Conservation (phyloP, 2,888 invertebrate genomes). For the Calliopum simillimum region DNA sequence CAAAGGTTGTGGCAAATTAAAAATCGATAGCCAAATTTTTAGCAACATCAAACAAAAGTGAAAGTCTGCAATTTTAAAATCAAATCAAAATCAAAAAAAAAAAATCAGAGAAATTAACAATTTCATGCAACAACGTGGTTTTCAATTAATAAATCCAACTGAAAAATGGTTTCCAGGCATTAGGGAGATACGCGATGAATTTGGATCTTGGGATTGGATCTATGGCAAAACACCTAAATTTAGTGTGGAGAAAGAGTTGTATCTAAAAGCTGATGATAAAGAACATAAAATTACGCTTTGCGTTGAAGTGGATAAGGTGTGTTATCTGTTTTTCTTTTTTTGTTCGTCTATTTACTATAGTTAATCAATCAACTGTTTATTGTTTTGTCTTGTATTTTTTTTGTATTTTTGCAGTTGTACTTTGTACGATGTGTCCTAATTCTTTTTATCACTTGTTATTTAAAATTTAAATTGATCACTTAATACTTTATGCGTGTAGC, state of each 20-base stretch:
- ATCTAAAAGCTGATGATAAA: constrained; percentile 67
- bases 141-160: constrained; percentile 87
- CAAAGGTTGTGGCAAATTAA: neutral
- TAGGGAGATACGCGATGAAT: constrained; percentile 75
- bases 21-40: constrained; percentile 29
- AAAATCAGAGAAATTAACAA: too few species aligned
- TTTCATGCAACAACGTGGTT: constrained; percentile 81
- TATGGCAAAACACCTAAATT: constrained; percentile 90
- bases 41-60: neutral
- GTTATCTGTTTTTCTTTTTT: constrained; percentile 3
- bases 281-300: constrained; percentile 72
- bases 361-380: too few species aligned
- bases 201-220: constrained; percentile 88
- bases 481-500: neutral
- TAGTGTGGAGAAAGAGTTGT: constrained; percentile 70
- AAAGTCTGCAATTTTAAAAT: neutral
- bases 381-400: too few species aligned
- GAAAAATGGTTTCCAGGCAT: constrained; percentile 91
- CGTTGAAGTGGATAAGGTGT: constrained; percentile 68
- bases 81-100: too few species aligned
- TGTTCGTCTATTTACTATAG: too few species aligned
- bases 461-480: constrained; percentile 10
- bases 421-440: too few species aligned
- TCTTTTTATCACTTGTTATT: too few species aligned
- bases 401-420: too few species aligned